phyloP scores from a whole-genome alignment of 2,888 invertebrate genomes.

The Tiliacea citrago region DNA sequence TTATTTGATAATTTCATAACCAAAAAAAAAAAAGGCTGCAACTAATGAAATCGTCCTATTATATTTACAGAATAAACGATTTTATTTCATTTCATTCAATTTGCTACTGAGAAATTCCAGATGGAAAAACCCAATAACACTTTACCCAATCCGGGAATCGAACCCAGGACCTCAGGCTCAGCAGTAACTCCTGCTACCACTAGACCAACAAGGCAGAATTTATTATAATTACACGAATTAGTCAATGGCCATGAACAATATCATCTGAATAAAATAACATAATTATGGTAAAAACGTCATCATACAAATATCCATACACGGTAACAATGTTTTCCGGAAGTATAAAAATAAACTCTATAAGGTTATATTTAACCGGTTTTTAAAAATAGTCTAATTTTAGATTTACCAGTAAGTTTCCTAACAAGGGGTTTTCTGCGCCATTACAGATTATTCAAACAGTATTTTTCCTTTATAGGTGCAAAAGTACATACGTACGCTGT shows the following conservation, averaged over 20 bases:
- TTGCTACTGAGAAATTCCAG: too few relatives aligned
- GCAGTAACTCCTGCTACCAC: too few relatives aligned
- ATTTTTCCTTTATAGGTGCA: not conserved
- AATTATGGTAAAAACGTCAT: not conserved
- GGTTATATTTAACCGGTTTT: conserved; percentile 6
- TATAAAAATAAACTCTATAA: conserved; percentile 5
- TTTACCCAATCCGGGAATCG: too few relatives aligned
- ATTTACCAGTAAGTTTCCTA: not conserved
- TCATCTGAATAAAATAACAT: not conserved
- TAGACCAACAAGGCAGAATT: too few relatives aligned
- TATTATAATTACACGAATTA: too few relatives aligned
- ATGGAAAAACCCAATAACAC: too few relatives aligned
- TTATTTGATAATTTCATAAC: too few relatives aligned
- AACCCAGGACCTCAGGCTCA: too few relatives aligned
- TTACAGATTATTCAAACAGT: not conserved
- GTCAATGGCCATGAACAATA: not conserved
- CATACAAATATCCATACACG: not conserved
- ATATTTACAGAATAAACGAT: too few relatives aligned
- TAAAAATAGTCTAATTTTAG: conserved; percentile 5
- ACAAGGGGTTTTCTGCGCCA: not conserved
- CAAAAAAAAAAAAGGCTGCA: too few relatives aligned
- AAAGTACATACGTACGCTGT: not conserved
- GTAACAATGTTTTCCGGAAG: not conserved
- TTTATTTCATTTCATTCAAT: too few relatives aligned
- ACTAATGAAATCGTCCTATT: too few relatives aligned